Base-by-base conservation (phyloP, 2,797 vertebrate genomes). In the Falco columbarius region DNA sequence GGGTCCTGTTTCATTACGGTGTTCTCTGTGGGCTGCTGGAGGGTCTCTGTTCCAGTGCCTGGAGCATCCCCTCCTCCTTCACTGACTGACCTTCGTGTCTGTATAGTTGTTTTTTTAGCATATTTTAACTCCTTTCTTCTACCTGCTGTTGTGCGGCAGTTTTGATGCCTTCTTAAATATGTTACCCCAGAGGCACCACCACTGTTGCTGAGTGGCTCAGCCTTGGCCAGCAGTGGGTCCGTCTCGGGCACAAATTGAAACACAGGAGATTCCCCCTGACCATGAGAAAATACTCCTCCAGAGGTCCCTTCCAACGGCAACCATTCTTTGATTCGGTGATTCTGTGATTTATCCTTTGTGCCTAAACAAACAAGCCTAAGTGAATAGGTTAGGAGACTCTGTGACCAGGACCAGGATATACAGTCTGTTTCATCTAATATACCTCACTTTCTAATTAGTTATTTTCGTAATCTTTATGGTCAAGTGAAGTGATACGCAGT, bases 171-270 rank as follows among this genome's bases (percentile, higher is more conserved):
- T 44, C 17, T 7, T 44, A 44, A 44, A 44, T 18, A 44, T 46
- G 3, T 52, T 72, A 14, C 34, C 10, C 6, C 24, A 26, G 32
- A 66, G 34, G 11, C 3, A 3, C 4, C 61, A 17, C 22, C 6
- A n/a, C 10, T 7, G 7, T 27, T 4, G 7, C 10, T n/a, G 30
- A 17, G 24, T 9, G 36, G 2, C 30, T 85, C 19, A 40, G 10
- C 13, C 42, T 71, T 46, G 16, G 58, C 9, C 47, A 2, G 38
- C 0, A 4, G 15, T 2, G 2, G 10, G 19, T 58, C 38, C 1
- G 2, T 58, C 29, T 42, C 5, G 6, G 12, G 4, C 7, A 24
- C 34, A 71, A 51, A 62, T 17, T 46, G 12, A 38, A 93, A 46
- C 5, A 67, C 2, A 34, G 4, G 4, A 77, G 1, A 2, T 70